Evolutionary conservation across 2,797 vertebrate genomes (phyloP), one percentile per base, ranked within the genome.

Genomic region (Notoglanidium macrostoma): DNA sequence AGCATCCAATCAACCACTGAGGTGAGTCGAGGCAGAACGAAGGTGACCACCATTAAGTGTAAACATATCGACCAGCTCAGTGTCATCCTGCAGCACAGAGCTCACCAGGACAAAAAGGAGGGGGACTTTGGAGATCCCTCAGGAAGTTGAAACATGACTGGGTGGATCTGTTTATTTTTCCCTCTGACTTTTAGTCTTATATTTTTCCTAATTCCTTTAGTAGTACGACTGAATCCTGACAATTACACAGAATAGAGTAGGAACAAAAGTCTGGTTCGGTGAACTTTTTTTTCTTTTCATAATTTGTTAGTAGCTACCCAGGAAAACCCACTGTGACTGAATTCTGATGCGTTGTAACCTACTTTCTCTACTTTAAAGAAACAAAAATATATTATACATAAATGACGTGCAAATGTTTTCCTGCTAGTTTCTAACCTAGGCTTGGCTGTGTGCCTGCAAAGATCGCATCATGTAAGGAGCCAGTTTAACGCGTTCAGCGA

Each of bases 21-120:
- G 73, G 78, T 83, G 83, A 88, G 88, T 85, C 51, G 63, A 54
- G 81, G 63, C 85, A 79, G 59, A 67, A 84, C 57, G 80, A 78
- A 88, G 83, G 88, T 89, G 83, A 85, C 65, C 68, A 51, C 77
- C 87, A 89, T 90, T 91, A 89, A 89, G 81, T 88, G 89, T 86
- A 90, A 90, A 90, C 90, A 91, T 87, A 90, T 91, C 80, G 81
- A 92, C 89, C 83, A 55, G 55, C 29, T 19, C 84, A 57, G 67
- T 78, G 46, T 57, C 87, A 79, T 89, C 90, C 91, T 85, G 91
- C 89, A 88, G 78, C 61, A 59, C 15, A 70, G 83, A 80, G 77
- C 46, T 87, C n/a, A 70, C 65, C 44, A 72, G 84, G 29, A 49
- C 23, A 54, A 54, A 74, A 55, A 32, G 21, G 21, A 57, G 54